Base-by-base conservation (phyloP, 2,797 vertebrate genomes). In the Coregonus suidteri region DNA sequence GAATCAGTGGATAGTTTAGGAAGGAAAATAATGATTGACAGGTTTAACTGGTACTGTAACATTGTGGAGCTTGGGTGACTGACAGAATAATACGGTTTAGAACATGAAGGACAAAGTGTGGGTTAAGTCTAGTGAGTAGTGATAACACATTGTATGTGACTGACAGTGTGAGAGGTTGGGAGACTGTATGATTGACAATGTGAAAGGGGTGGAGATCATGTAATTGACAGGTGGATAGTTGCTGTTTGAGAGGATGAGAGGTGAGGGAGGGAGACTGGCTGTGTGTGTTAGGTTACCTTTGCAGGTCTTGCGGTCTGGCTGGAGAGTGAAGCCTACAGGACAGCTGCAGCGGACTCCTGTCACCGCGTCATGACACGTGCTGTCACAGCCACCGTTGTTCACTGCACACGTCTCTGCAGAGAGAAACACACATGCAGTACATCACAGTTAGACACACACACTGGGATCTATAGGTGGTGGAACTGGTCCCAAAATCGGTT, bases 301-400 rank as follows among this genome's bases (percentile, higher is more conserved):
- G 93, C 97, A 98, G 0, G 97, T 98, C 91, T 99, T 99, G 89
- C 97, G 96, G 92, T 98, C 97, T 0, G 95, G 94, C 88, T 99
- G 98, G 77, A 98, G 93, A 88, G 97, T 97, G 93, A 99, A 99
- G 83, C 98, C 98, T 83, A 98, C 97, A 0, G 98, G 98, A 86
- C 98, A 99, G 94, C 97, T 99, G 93, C 98, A 99, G 89, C 98
- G 97, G 68, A 98, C 97, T 0, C 98, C 98, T 0, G 97, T 96
- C 66, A 96, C 94, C 0, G 97, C 97, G 0, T 99, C 98, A 0
- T 99, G 97, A 90, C 98, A 99, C 41, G 97, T 99, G 93, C 97
- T 99, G 89, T 99, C 98, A 0, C 98, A 99, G 87, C 98, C 98
- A 4, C 98, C 98, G 0, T 99, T 99, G 94, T 99, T 99, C 86